Evolutionary conservation across 1,140 invertebrate genomes (phyloP).

Genomic region (Pantala flavescens): DNA sequence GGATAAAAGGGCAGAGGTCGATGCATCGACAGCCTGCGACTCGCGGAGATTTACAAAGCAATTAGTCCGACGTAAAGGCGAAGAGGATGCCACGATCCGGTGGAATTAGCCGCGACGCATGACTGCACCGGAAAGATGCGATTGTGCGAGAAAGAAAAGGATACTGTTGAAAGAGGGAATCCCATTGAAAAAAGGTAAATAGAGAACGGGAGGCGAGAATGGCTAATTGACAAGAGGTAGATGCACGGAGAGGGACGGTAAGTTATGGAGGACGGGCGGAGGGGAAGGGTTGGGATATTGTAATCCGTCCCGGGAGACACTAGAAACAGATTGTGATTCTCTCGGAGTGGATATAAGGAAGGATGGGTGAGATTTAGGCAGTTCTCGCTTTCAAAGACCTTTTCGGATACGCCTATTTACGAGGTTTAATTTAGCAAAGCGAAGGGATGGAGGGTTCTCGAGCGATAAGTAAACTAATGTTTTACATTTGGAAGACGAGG

Average conservation of each 20-base stretch:
- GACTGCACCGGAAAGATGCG: not conserved
- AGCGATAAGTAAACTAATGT: too few relatives aligned
- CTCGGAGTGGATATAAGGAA: not conserved
- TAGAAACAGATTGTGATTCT: not conserved
- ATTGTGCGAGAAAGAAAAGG: not conserved
- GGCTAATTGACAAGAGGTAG: slow-evolving; percentile 1
- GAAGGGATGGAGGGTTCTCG: too few relatives aligned
- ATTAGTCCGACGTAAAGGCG: not conserved
- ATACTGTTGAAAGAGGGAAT: not conserved
- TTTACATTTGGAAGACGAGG: too few relatives aligned
- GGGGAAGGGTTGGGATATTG: not conserved
- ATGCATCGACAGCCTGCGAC: too few relatives aligned
- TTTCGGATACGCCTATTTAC: not conserved
- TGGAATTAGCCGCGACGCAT: not conserved
- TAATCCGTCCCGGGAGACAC: slow-evolving; percentile 1
- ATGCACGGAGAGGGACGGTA: not conserved
- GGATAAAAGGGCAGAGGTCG: too few relatives aligned
- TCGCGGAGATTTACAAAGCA: not conserved
- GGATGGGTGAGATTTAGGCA: not conserved
- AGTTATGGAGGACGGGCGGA: not conserved
- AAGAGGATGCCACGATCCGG: not conserved
- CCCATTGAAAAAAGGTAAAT: not conserved
- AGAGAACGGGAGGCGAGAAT: not conserved
- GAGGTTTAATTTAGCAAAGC: too few relatives aligned
- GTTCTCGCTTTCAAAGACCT: not conserved